Conservation (phyloP, 2,797 vertebrate genomes). For the Orestias chungarensis region DNA sequence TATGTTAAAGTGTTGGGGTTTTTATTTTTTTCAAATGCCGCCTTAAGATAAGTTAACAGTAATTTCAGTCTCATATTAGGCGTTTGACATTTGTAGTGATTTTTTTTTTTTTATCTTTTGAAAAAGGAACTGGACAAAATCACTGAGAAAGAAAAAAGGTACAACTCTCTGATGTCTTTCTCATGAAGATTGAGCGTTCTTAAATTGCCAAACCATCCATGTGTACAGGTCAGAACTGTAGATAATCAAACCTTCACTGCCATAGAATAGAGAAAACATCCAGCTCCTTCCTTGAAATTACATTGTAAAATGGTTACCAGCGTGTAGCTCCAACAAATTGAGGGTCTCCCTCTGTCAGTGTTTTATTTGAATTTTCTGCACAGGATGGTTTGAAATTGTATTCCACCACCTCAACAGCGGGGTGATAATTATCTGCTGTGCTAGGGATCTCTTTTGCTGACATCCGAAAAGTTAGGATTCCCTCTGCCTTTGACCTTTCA, state of each 20-base stretch:
- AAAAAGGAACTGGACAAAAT: not conserved
- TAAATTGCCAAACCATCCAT: not conserved
- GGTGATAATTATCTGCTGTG: not conserved
- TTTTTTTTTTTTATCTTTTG: not conserved
- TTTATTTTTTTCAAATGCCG: not conserved
- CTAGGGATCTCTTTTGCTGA: not conserved
- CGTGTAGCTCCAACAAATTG: not conserved
- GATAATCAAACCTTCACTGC: not conserved
- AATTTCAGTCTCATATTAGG: not conserved
- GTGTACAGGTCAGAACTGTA: not conserved
- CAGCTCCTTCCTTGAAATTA: not conserved
- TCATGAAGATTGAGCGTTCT: not conserved
- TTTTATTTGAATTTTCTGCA: not conserved
- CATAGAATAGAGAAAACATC: not conserved
- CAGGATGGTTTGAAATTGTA: not conserved
- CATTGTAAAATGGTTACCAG: not conserved
- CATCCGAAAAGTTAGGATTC: not conserved
- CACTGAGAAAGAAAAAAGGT: not conserved
- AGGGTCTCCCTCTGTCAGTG: not conserved
- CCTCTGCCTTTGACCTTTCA: not conserved
- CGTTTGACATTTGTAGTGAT: not conserved
- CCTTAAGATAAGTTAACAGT: not conserved
- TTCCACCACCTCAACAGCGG: not conserved
- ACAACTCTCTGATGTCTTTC: not conserved
- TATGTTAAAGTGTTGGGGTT: not conserved